Evolutionary conservation across 2,888 invertebrate genomes (phyloP).

Genomic region (Dastarcus helophoroides): DNA sequence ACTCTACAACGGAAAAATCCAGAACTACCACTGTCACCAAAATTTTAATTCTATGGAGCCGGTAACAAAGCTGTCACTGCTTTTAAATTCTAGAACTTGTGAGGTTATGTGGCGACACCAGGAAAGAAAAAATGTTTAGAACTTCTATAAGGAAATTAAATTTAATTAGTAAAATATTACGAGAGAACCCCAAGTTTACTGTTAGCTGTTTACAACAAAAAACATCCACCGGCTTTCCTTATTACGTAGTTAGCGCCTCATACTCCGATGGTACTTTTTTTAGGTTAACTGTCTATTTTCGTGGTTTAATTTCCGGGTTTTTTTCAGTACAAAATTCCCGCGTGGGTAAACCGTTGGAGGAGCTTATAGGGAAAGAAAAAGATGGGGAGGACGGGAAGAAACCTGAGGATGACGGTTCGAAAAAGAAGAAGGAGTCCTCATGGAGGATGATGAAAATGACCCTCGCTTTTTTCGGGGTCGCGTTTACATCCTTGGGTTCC

Average conservation of each 20-base stretch:
- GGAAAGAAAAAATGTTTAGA: slow-evolving; percentile 10
- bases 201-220: slow-evolving; percentile 14
- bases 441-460: slow-evolving; percentile 33
- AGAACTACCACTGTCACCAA: too few species aligned
- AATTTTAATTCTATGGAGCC: too few species aligned
- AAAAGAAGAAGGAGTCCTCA: slow-evolving; percentile 25
- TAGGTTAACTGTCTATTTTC: slow-evolving; percentile 4
- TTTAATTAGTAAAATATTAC: slow-evolving; percentile 11
- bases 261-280: slow-evolving; percentile 8
- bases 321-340: too few species aligned
- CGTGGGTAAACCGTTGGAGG: slow-evolving; percentile 21
- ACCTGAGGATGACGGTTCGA: slow-evolving; percentile 20
- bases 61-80: too few species aligned
- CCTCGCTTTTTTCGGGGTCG: slow-evolving; percentile 44
- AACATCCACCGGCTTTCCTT: slow-evolving; percentile 14
- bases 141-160: slow-evolving; percentile 7
- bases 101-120: too few species aligned
- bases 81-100: too few species aligned
- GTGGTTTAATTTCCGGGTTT: too few species aligned
- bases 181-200: slow-evolving; percentile 15
- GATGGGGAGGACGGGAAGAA: slow-evolving; percentile 7
- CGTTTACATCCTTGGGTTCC: slow-evolving; percentile 45
- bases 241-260: slow-evolving; percentile 14
- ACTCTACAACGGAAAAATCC: too few species aligned
- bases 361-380: slow-evolving; percentile 20